Conservation (phyloP, 1,140 invertebrate species). For the Macrobrachium rosenbergii region DNA sequence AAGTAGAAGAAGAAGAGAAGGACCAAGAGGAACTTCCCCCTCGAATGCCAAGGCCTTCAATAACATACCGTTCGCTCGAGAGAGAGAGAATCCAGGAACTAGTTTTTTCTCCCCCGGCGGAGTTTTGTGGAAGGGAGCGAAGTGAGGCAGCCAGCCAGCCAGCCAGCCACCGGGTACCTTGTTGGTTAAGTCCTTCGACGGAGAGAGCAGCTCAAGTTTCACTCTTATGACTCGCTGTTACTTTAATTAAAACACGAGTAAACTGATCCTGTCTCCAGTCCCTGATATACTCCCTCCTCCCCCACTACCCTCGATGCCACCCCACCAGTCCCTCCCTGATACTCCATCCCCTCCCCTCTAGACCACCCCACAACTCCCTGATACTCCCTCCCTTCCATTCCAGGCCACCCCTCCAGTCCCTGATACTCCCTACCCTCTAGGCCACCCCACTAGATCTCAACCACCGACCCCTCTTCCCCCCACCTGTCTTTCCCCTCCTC, state of each 20-base stretch:
- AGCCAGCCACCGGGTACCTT: constrained; percentile 12
- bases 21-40: too few species aligned
- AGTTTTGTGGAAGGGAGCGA: constrained; percentile 4
- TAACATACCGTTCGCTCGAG: neutral
- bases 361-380: neutral
- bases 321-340: too few species aligned
- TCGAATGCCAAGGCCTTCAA: too few species aligned
- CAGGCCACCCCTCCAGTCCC: neutral
- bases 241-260: constrained; percentile 61
- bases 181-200: constrained; percentile 11
- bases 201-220: constrained; percentile 28
- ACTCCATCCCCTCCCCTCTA: too few species aligned
- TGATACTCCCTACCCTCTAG: too few species aligned
- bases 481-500: neutral
- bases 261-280: constrained; percentile 51
- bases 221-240: constrained; percentile 54
- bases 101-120: neutral
- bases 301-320: neutral
- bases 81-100: neutral
- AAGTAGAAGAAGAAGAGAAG: neutral
- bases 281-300: constrained; percentile 29
- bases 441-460: neutral
- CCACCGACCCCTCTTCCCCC: neutral
- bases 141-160: neutral
- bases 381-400: constrained; percentile 9